Conservation (phyloP, 2,113 vertebrate species). For the Oxygymnocypris stewartii region DNA sequence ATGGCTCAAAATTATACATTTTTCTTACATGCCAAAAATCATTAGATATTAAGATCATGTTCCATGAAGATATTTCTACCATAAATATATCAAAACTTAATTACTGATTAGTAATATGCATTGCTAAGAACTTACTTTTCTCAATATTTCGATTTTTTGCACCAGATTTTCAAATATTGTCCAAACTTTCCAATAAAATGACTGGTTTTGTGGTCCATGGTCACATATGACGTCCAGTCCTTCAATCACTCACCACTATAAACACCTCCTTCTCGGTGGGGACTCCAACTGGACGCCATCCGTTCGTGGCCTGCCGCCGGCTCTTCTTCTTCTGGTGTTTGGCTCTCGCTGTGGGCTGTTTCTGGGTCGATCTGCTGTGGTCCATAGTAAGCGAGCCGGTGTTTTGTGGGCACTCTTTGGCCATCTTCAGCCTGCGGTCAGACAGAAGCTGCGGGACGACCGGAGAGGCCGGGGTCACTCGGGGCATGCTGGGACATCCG, state of each 20-base stretch:
- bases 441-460: constrained; percentile 85
- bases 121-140: no score
- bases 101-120: no score
- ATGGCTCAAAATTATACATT: no score
- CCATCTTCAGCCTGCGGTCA: constrained; percentile 73
- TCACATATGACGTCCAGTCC: not conserved
- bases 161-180: no score
- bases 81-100: no score
- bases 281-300: constrained; percentile 87
- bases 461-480: constrained; percentile 85
- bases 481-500: constrained; percentile 86
- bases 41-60: no score
- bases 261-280: constrained; percentile 91
- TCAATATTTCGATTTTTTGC: no score
- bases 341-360: constrained; percentile 73
- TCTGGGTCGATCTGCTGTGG: constrained; percentile 77
- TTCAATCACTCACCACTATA: constrained; percentile 81
- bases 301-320: constrained; percentile 88
- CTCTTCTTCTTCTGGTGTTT: constrained; percentile 81
- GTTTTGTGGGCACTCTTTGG: constrained; percentile 83
- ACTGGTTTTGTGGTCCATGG: no score
- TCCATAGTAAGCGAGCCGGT: constrained; percentile 81
- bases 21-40: no score
- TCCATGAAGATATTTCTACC: no score
- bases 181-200: no score